Base-by-base conservation (phyloP, 2,888 invertebrate genomes). In the Prosapia bicincta region DNA sequence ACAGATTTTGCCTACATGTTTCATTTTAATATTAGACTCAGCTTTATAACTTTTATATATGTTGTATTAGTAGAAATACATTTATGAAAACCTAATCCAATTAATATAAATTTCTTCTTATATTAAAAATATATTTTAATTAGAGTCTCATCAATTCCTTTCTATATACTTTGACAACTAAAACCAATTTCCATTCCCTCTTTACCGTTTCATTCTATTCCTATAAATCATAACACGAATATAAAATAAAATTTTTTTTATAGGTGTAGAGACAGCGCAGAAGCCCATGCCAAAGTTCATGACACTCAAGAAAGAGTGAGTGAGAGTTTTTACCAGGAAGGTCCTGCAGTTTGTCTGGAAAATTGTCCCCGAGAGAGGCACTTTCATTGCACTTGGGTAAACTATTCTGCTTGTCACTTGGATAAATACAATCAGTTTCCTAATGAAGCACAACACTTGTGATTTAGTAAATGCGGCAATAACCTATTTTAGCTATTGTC, bases 351-450 rank as follows among this genome's bases (percentile, higher is more conserved):
- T 15, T 89, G 89, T 72, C 91, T 89, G 80, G 90, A 91, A 26
- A 93, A 91, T 68, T 93, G 92, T 82, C 91, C 92, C 80, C 92
- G 92, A 79, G 92, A 93, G 79, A 93, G 92, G 71, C 96, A 96
- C 83, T 96, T 92, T 83, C 96, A 97, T 83, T 97, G 96, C 86
- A 93, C 92, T 83, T 95, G 95, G 95, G 93, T 93, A 86, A 86
- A 89, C 84, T 30, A 26, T 71, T 76, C 26, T 67, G 26, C 26
- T 10, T 26, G 15, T 67, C 67, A 67, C 67, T 67, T 67, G 67
- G 26, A 67, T 26, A 67, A 67, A 67, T 67, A 67, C 26, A 26
- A 67, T 67, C 67, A 67, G 26, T 67, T 67, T 26, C 26, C 67
- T 67, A 67, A 67, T 26, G 67, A 67, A 67, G 25, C 54, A 10